Evolutionary conservation across 1,140 invertebrate species (phyloP).

Genomic region (Monomorium pharaonis): DNA sequence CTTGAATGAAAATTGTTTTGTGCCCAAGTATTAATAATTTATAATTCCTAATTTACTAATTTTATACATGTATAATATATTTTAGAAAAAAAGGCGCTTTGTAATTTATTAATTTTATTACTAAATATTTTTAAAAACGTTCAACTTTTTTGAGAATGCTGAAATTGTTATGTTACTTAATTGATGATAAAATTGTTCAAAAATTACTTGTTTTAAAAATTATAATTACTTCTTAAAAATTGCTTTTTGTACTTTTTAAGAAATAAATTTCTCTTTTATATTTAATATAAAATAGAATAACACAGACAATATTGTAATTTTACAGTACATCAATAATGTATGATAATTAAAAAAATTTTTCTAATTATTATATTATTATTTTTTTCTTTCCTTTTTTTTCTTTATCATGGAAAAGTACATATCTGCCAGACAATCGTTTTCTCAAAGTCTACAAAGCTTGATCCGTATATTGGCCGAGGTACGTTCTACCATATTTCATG

Average conservation of each 20-base stretch:
- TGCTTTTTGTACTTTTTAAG: too few relatives aligned
- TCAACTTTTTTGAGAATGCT: not conserved
- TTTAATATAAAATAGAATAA: too few relatives aligned
- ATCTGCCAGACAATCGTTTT: constrained; percentile 48
- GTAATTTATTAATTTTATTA: not conserved
- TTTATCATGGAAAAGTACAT: not conserved
- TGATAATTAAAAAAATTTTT: not conserved
- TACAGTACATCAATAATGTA: not conserved
- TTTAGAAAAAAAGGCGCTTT: not conserved
- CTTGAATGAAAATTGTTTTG: not conserved
- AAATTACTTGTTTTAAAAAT: not conserved
- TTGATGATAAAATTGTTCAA: not conserved
- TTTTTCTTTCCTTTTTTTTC: not conserved
- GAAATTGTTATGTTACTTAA: not conserved
- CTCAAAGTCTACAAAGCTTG: constrained; percentile 76
- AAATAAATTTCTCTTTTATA: not conserved
- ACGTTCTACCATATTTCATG: constrained; percentile 60
- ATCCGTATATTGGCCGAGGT: constrained; percentile 67
- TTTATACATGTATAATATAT: not conserved
- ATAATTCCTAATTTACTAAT: not conserved
- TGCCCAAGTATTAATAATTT: not conserved
- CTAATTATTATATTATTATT: constrained; percentile 8
- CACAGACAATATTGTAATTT: not conserved
- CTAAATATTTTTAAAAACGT: not conserved
- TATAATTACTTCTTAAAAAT: too few relatives aligned